Conservation (phyloP, 2,797 vertebrate genomes). For the Phyllotis vaccarum region DNA sequence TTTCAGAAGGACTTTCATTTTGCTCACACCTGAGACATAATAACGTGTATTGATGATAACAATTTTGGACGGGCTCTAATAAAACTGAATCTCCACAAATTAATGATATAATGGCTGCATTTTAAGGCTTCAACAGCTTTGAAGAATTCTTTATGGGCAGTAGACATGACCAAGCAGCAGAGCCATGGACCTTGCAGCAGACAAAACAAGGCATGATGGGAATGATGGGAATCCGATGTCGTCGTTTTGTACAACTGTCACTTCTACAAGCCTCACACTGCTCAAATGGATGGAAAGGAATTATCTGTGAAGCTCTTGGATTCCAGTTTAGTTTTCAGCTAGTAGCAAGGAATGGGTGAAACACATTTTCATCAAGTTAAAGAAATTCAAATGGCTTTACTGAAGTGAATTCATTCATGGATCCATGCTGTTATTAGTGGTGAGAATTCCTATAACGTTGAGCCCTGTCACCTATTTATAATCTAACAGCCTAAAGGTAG, state of each 20-base stretch:
- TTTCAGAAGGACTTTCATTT: constrained; percentile 39
- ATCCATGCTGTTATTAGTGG: not conserved
- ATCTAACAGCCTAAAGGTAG: constrained; percentile 4
- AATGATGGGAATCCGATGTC: not conserved
- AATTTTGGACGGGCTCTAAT: not conserved
- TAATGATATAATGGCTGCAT: not conserved
- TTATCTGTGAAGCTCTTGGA: constrained; percentile 62
- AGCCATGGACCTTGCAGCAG: not conserved
- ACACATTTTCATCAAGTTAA: constrained; percentile 34
- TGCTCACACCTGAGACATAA: constrained; percentile 2
- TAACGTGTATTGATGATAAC: not conserved
- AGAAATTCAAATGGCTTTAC: constrained; percentile 58
- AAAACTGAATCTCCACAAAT: not conserved
- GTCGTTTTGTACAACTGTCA: not conserved
- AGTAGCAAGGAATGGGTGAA: constrained; percentile 12
- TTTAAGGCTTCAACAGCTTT: not conserved
- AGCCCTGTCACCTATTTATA: not conserved
- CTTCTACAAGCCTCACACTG: not conserved
- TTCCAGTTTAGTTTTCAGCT: constrained; percentile 50
- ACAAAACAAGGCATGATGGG: not conserved
- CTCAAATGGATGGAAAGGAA: constrained; percentile 41
- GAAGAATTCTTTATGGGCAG: not conserved
- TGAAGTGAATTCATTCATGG: constrained; percentile 24
- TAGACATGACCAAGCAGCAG: not conserved
- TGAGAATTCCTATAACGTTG: constrained; percentile 17